Percentiles rank a stretch among this genome's conserved stretches.
These are phyloP conservation scores for Macropis europaea DNA, from an alignment of 2,888 invertebrate genomes.

Conservation along the genomic window DNA sequence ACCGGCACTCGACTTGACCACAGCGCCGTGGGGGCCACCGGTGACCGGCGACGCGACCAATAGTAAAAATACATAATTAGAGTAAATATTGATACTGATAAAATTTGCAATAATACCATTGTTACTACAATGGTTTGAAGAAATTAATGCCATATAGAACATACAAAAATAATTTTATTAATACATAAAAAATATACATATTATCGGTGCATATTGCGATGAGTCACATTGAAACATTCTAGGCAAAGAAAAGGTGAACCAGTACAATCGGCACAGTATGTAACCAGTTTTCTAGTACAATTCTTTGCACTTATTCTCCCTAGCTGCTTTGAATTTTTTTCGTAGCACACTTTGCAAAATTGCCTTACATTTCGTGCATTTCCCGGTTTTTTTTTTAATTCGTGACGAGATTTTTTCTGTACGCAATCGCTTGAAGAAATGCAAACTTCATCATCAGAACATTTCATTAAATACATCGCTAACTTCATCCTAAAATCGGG, in stretches of 20 bases:
- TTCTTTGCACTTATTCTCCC: too few species aligned
- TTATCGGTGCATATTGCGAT: constrained; percentile 9
- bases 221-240: constrained; percentile 11
- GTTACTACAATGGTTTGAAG: too few species aligned
- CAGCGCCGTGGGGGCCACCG: too few species aligned
- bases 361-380: neutral
- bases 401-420: neutral
- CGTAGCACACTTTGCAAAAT: constrained; percentile 18
- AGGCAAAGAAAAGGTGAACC: constrained; percentile 24
- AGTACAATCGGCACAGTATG: too few species aligned
- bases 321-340: constrained; percentile 29
- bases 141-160: too few species aligned
- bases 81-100: too few species aligned
- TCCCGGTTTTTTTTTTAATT: neutral
- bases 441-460: neutral
- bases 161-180: too few species aligned
- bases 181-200: too few species aligned
- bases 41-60: constrained; percentile 17
- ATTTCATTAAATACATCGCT: neutral
- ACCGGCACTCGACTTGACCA: too few species aligned
- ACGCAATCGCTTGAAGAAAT: neutral
- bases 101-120: too few species aligned
- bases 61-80: neutral
- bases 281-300: too few species aligned
- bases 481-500: too few species aligned